These are phyloP conservation scores for Passerina amoena DNA, from an alignment of 2,113 vertebrate species.

Conservation along the genomic window DNA sequence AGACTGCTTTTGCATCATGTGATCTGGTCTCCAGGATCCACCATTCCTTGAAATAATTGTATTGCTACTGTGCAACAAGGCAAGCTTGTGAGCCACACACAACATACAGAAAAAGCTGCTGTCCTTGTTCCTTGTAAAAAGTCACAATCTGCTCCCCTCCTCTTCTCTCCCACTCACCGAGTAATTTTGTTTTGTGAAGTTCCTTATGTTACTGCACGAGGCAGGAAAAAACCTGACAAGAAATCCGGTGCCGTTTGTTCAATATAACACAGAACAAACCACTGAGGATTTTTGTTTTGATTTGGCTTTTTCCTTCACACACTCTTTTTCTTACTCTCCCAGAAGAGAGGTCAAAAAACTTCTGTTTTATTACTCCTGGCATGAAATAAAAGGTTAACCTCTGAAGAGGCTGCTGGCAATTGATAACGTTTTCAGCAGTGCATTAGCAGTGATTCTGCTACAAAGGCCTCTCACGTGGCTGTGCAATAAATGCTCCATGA, in stretches of 20 bases:
- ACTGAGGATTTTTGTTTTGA: not conserved
- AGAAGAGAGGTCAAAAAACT: not conserved
- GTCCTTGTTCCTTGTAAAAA: slow-evolving; percentile 44
- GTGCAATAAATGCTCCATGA: not conserved
- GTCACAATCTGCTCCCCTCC: slow-evolving; percentile 54
- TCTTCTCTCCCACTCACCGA: not conserved
- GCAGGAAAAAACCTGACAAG: not conserved
- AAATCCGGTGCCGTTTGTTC: not conserved
- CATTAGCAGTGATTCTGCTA: not conserved
- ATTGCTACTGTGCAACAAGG: not conserved
- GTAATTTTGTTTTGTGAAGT: slow-evolving; percentile 34
- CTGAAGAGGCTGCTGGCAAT: not conserved
- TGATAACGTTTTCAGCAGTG: not conserved
- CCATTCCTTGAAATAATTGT: not conserved
- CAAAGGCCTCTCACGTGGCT: not conserved
- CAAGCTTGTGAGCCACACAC: not conserved
- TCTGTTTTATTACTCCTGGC: not conserved
- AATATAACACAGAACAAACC: not conserved
- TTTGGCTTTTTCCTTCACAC: not conserved
- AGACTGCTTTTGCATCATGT: not conserved
- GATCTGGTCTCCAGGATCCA: not conserved
- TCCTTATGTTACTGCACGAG: not conserved
- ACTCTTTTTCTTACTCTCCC: not conserved
- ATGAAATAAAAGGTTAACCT: slow-evolving; percentile 17
- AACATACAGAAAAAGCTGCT: not conserved